Conservation (phyloP, 2,888 invertebrate genomes). For the Ceramica pisi region DNA sequence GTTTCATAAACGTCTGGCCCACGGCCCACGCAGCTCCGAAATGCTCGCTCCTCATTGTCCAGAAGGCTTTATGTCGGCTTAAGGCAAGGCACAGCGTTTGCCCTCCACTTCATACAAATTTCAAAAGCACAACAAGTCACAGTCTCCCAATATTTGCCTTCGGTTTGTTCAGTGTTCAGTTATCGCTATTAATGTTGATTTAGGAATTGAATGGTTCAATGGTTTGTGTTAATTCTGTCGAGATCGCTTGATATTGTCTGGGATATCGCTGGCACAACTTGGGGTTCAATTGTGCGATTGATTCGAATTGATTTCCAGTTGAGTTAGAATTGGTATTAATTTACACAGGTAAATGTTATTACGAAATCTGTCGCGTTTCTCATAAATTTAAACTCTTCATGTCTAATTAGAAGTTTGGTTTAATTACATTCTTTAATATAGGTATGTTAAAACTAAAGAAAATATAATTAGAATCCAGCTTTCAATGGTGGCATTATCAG, state of each 20-base stretch:
- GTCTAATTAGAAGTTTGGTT: conserved; percentile 6
- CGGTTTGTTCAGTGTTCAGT: conserved; percentile 54
- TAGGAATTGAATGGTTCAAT: conserved; percentile 62
- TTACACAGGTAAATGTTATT: conserved; percentile 40
- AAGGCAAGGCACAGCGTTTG: conserved; percentile 63
- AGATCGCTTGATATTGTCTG: conserved; percentile 52
- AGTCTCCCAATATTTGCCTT: conserved; percentile 57
- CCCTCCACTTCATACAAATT: conserved; percentile 54
- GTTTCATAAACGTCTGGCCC: conserved; percentile 79
- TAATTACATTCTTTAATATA: conserved; percentile 2
- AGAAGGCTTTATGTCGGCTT: conserved; percentile 78
- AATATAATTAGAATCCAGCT: conserved; percentile 1
- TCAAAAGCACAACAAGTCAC: conserved; percentile 68
- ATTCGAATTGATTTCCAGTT: conserved; percentile 46
- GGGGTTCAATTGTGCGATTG: conserved; percentile 47
- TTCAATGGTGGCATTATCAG: conserved; percentile 28
- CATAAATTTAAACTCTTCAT: conserved; percentile 20
- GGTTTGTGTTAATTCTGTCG: conserved; percentile 49
- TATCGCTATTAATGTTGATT: conserved; percentile 63
- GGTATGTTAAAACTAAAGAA: conserved; percentile 6
- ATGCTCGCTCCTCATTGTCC: conserved; percentile 75
- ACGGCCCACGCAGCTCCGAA: conserved; percentile 78
- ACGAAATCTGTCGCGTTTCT: conserved; percentile 16
- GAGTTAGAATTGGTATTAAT: conserved; percentile 15
- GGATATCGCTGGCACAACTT: conserved; percentile 41